Conservation (phyloP, 2,113 vertebrate genomes). For the Psittacus erithacus region DNA sequence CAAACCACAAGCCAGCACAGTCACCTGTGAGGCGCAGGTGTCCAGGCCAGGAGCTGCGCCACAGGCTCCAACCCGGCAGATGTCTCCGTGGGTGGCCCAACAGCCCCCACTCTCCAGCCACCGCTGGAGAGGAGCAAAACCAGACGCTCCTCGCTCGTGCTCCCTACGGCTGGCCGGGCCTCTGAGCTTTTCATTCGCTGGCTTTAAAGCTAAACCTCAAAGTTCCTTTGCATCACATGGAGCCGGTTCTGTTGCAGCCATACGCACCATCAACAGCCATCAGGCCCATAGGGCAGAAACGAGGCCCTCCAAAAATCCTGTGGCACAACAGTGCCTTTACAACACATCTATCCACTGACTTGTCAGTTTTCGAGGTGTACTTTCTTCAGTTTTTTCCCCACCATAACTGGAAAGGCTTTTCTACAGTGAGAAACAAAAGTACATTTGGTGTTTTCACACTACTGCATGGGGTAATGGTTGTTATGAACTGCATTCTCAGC, state of each 20-base stretch:
- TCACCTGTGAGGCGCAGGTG: not conserved
- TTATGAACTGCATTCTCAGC: not conserved
- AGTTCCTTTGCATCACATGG: rapidly evolving
- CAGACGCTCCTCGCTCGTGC: rapidly evolving
- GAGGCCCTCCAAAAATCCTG: not conserved
- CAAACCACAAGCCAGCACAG: not conserved
- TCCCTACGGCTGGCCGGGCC: rapidly evolving
- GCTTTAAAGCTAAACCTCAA: not conserved
- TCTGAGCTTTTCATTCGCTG: rapidly evolving
- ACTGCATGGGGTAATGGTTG: rapidly evolving
- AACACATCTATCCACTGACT: not conserved
- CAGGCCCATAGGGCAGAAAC: rapidly evolving
- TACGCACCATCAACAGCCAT: rapidly evolving
- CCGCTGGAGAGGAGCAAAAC: too few species aligned
- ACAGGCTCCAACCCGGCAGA: too few species aligned
- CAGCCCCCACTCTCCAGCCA: not conserved
- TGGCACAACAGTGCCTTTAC: rapidly evolving
- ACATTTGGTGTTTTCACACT: rapidly evolving
- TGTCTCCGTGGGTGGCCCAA: rapidly evolving
- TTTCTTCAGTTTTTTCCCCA: too few species aligned
- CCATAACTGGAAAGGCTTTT: not conserved
- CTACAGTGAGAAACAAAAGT: not conserved
- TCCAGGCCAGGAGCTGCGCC: too few species aligned
- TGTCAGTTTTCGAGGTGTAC: not conserved
- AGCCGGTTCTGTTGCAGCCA: rapidly evolving